Evolutionary conservation across 2,888 invertebrate species (phyloP).

Genomic region (Dysmachus trigonus): DNA sequence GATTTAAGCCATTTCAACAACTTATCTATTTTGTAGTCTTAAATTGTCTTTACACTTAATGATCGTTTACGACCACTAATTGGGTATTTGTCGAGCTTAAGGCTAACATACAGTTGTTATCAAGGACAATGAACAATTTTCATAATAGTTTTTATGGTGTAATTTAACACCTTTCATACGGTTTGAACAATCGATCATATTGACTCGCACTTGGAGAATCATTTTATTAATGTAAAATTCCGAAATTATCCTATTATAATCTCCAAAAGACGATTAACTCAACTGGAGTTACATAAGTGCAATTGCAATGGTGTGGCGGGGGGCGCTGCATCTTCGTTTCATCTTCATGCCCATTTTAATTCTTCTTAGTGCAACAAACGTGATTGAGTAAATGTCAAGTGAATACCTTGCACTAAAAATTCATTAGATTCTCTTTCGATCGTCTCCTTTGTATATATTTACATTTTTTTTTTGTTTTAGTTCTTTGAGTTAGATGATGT

Average conservation of each 20-base stretch:
- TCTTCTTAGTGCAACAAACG: slow-evolving; percentile 14
- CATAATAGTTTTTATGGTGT: background rate
- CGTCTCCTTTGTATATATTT: background rate
- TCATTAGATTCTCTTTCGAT: background rate
- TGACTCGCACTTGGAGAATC: background rate
- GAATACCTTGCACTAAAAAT: slow-evolving; percentile 31
- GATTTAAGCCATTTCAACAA: background rate
- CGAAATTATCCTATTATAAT: background rate
- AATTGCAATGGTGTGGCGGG: background rate
- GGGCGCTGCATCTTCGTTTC: background rate
- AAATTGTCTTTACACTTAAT: background rate
- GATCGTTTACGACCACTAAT: background rate
- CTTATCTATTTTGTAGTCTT: background rate
- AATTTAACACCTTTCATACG: background rate
- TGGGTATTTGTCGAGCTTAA: background rate
- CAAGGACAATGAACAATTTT: background rate
- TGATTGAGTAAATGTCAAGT: slow-evolving; percentile 38
- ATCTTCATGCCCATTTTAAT: background rate
- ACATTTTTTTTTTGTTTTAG: background rate
- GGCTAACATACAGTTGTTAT: background rate
- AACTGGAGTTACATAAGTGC: background rate
- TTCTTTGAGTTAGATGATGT: background rate
- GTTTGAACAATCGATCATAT: background rate
- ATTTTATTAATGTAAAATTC: background rate
- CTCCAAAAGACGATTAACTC: background rate